These are phyloP conservation scores for Plecotus auritus DNA, from an alignment of 2,113 vertebrate genomes.

Conservation along the genomic window DNA sequence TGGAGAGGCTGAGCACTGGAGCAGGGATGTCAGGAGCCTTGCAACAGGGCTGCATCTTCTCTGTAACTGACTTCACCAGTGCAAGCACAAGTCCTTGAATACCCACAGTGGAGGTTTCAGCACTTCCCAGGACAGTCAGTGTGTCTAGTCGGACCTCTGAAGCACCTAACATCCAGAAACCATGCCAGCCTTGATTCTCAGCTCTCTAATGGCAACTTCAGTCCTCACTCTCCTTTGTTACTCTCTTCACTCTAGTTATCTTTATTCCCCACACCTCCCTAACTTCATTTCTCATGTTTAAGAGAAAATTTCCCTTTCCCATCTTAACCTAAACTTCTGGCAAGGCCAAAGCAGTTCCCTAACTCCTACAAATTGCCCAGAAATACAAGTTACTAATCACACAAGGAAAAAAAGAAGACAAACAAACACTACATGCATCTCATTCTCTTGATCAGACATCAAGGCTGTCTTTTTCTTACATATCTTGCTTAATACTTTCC, in stretches of 20 bases:
- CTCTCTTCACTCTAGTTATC: background rate
- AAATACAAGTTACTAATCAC: background rate
- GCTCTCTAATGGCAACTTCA: background rate
- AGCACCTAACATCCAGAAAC: conserved; percentile 84
- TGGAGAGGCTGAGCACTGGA: conserved; percentile 84
- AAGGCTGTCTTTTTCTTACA: background rate
- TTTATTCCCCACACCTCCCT: background rate
- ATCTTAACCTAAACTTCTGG: conserved; percentile 3
- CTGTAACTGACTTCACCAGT: conserved; percentile 87
- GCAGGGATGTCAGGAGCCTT: conserved; percentile 84
- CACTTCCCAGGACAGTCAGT: conserved; percentile 83
- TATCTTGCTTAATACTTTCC: background rate
- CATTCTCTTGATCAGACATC: background rate
- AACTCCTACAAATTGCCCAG: background rate
- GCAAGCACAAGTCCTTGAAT: conserved; percentile 89
- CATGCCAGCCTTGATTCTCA: background rate
- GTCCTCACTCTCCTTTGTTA: background rate
- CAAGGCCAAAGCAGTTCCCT: background rate
- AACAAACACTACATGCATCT: background rate
- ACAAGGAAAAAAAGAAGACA: background rate
- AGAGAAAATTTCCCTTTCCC: background rate
- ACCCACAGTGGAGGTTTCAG: conserved; percentile 86
- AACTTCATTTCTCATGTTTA: background rate
- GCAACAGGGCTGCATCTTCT: conserved; percentile 92
- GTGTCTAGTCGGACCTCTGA: conserved; percentile 89